Evolutionary conservation across 2,888 invertebrate genomes (phyloP).

Genomic region (Tupiocoris notatus): DNA sequence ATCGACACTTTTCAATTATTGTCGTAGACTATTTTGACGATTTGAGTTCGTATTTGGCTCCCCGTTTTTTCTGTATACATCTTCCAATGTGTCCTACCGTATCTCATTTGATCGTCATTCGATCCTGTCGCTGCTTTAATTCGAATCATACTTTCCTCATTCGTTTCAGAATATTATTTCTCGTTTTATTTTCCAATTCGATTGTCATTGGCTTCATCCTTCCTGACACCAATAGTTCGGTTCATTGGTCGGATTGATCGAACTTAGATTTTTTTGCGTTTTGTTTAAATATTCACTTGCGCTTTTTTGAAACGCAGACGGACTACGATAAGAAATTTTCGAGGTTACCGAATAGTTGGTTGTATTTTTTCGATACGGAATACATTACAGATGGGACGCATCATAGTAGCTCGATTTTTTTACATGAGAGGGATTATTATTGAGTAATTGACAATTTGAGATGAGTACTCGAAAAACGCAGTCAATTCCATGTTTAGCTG

Average conservation of each 20-base stretch:
- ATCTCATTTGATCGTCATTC: not conserved
- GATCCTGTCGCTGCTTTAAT: conserved; percentile 1
- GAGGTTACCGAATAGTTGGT: no score
- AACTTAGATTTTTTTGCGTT: not conserved
- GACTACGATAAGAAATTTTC: no score
- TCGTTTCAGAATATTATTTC: not conserved
- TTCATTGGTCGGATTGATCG: no score
- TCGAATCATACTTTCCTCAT: not conserved
- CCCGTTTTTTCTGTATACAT: conserved; percentile 3
- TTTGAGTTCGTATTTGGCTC: not conserved
- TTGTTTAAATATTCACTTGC: not conserved
- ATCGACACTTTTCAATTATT: not conserved
- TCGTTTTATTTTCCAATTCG: not conserved
- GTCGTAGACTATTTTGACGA: conserved; percentile 17
- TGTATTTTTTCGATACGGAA: no score
- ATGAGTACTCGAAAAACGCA: no score
- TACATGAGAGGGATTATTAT: no score
- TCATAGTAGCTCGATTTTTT: no score
- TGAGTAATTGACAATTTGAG: no score
- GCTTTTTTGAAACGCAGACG: no score
- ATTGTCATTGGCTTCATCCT: conserved; percentile 4
- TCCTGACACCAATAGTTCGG: no score
- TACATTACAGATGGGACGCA: no score
- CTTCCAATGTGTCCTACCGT: conserved; percentile 40
- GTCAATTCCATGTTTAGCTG: no score